phyloP scores from a whole-genome alignment of 2,113 vertebrate species.

The Brachyistius frenatus region DNA sequence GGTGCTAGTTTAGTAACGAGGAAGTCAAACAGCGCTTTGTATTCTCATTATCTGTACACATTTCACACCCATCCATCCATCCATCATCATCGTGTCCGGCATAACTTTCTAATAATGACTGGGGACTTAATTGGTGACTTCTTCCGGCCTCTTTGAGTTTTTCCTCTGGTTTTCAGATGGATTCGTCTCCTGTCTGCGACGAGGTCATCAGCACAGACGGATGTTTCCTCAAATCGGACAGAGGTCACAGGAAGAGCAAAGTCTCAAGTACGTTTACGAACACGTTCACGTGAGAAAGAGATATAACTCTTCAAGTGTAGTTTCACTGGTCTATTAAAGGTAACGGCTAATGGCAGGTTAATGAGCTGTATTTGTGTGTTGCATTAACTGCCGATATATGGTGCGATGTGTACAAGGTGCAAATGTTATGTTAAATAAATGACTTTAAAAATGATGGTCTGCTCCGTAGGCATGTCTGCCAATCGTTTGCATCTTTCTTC shows the following conservation, averaged over 20 bases:
- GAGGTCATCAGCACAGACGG: conserved; percentile 45
- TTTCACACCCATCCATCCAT: background rate
- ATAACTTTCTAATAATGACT: background rate
- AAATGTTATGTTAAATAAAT: too few relatives aligned
- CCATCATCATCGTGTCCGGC: background rate
- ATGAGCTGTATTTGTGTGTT: too few relatives aligned
- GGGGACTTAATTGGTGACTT: background rate
- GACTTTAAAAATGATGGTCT: too few relatives aligned
- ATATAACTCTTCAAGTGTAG: background rate
- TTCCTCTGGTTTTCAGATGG: conserved; percentile 61
- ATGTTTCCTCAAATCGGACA: conserved; percentile 21
- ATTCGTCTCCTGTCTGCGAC: conserved; percentile 39
- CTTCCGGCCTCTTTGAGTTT: too few relatives aligned
- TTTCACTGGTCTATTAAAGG: background rate
- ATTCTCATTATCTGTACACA: background rate
- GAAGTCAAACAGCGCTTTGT: background rate
- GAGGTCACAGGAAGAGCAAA: conserved; percentile 56
- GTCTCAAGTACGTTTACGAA: conserved; percentile 64
- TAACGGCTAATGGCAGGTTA: background rate
- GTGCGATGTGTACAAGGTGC: too few relatives aligned
- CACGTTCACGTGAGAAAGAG: background rate
- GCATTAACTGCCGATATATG: too few relatives aligned
- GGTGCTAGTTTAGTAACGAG: background rate
- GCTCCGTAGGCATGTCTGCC: too few relatives aligned
- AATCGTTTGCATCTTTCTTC: too few relatives aligned